phyloP scores from a whole-genome alignment of 2,113 vertebrate species.

The sheep (Ovis aries) region ARS-UI_Ramb_v3.0 NC_056056.1:180764501-180765000 shows the following conservation, averaged over 20 bases:
- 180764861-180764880: not conserved
- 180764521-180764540: not conserved
- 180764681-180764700: not conserved
- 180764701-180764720: not conserved
- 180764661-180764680: not conserved
- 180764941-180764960: slow-evolving; percentile 57
- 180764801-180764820: not conserved
- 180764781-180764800: not conserved
- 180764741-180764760: not conserved
- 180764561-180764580: not conserved
- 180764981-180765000: slow-evolving; percentile 76
- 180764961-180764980: slow-evolving; percentile 73
- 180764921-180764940: slow-evolving; percentile 54
- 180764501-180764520: not conserved
- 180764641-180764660: not conserved
- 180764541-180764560: not conserved
- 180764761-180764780: not conserved
- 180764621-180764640: not conserved
- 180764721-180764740: not conserved
- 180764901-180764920: slow-evolving; percentile 46
- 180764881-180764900: not conserved
- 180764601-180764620: not conserved
- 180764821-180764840: not conserved
- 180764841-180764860: rapidly evolving
- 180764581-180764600: not conserved